A percentile compares a stretch with the other conserved stretches of the same genome.
phyloP scores from a whole-genome alignment of 2,113 vertebrate species.

The Synodontis membranacea region DNA sequence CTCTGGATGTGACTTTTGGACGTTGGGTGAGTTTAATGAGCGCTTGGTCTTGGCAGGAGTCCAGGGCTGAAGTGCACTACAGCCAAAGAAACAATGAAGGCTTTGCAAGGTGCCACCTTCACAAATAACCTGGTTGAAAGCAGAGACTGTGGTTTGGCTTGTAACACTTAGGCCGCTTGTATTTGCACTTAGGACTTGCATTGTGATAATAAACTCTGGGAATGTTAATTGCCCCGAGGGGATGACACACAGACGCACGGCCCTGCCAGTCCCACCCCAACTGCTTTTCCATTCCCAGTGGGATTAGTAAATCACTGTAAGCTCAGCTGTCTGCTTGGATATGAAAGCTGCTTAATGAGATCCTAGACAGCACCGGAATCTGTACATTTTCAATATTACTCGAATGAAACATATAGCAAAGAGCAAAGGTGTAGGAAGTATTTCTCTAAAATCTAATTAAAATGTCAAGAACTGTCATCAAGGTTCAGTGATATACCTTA shows the following conservation, averaged over 20 bases:
- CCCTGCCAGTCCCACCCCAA: neutral
- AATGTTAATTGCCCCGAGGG: conserved; percentile 65
- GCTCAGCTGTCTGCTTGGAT: neutral
- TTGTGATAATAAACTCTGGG: conserved; percentile 53
- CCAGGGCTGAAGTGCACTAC: conserved; percentile 12
- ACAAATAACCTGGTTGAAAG: conserved; percentile 6
- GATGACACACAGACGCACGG: conserved; percentile 46
- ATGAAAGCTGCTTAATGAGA: neutral
- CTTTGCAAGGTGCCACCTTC: conserved; percentile 2
- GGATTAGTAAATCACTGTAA: neutral
- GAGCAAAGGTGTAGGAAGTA: neutral
- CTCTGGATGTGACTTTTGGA: conserved; percentile 8
- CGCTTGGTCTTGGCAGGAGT: neutral
- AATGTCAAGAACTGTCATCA: neutral
- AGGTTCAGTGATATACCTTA: neutral
- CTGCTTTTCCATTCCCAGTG: neutral
- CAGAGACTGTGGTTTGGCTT: neutral
- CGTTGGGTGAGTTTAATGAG: neutral
- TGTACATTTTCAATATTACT: too few species aligned
- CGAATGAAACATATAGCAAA: neutral
- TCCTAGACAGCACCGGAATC: neutral
- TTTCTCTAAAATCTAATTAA: neutral
- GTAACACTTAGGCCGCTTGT: neutral
- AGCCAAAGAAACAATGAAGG: neutral
- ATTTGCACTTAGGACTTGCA: neutral